Percentiles rank a stretch among this genome's conserved stretches.
Conservation (phyloP, 2,113 vertebrate species). For the Sclerurus mexicanus region DNA sequence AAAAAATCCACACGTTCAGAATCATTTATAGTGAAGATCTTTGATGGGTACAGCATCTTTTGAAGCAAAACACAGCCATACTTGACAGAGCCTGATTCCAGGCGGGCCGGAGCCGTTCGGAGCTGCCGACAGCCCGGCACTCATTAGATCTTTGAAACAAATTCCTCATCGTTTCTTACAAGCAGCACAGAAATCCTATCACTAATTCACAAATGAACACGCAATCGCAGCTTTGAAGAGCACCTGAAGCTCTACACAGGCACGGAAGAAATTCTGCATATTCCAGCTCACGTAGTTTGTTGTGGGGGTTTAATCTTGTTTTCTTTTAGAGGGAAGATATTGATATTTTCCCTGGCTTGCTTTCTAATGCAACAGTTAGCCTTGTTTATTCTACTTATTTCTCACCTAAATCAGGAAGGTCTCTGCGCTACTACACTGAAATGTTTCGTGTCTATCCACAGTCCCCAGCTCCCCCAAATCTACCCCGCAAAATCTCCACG, state of each 20-base stretch:
- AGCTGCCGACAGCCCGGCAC: neutral
- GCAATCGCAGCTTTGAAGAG: neutral
- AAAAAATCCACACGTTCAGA: neutral
- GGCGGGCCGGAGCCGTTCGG: neutral
- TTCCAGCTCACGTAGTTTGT: neutral
- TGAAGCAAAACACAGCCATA: neutral
- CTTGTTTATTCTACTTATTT: neutral
- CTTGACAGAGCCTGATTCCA: neutral
- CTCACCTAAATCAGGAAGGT: neutral
- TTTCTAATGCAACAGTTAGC: neutral
- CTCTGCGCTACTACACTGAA: neutral
- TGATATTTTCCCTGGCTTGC: neutral
- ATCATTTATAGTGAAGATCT: neutral
- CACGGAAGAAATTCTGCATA: neutral
- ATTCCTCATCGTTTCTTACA: neutral
- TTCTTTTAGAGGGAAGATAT: neutral
- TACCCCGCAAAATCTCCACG: fast-evolving
- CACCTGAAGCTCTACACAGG: neutral
- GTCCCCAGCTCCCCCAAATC: neutral
- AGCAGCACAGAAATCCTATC: neutral
- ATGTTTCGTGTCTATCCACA: neutral
- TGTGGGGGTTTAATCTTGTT: neutral
- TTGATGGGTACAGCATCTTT: conserved; percentile 25
- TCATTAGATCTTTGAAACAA: conserved; percentile 27
- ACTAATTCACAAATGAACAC: neutral